These are phyloP conservation scores for Cliona cf. orientalis DNA, from an alignment of 37 sponge, comb jelly and placozoan species.

Conservation along the genomic window DNA sequence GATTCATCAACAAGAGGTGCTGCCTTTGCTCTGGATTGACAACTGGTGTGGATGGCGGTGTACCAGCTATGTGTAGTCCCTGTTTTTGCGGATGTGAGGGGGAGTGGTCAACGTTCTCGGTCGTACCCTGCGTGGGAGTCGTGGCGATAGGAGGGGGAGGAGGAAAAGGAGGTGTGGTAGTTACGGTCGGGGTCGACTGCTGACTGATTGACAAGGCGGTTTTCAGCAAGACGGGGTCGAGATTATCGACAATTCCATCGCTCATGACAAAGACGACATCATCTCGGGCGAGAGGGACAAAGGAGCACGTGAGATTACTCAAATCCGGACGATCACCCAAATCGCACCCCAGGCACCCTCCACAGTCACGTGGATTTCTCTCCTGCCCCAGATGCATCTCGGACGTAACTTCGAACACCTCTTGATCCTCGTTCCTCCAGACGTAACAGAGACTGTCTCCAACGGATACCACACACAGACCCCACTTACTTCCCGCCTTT, in stretches of 20 bases:
- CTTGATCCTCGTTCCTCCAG: constrained; percentile 45
- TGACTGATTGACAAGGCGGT: neutral
- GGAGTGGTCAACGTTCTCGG: too few relatives aligned
- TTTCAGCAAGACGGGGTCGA: constrained; percentile 74
- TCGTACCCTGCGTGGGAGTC: neutral
- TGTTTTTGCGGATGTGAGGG: too few relatives aligned
- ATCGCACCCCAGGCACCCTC: constrained; percentile 78
- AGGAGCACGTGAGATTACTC: constrained; percentile 69
- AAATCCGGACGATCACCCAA: constrained; percentile 80
- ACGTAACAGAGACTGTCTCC: constrained; percentile 78
- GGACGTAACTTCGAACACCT: constrained; percentile 75
- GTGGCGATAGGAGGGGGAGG: neutral
- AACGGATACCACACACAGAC: constrained; percentile 73
- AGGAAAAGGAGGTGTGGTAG: neutral
- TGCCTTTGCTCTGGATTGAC: constrained; percentile 54
- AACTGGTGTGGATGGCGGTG: too few relatives aligned
- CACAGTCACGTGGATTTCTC: constrained; percentile 67
- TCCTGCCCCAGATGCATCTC: constrained; percentile 48
- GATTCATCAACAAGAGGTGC: neutral
- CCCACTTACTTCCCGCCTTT: constrained; percentile 54
- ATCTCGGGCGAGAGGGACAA: constrained; percentile 43
- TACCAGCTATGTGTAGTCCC: too few relatives aligned
- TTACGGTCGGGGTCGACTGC: neutral
- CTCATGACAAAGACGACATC: constrained; percentile 75
- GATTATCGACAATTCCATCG: constrained; percentile 81